Percentiles rank a stretch among this genome's conserved stretches.
Evolutionary conservation across 2,113 vertebrate genomes (phyloP).

Genomic region (Gallinago media): DNA sequence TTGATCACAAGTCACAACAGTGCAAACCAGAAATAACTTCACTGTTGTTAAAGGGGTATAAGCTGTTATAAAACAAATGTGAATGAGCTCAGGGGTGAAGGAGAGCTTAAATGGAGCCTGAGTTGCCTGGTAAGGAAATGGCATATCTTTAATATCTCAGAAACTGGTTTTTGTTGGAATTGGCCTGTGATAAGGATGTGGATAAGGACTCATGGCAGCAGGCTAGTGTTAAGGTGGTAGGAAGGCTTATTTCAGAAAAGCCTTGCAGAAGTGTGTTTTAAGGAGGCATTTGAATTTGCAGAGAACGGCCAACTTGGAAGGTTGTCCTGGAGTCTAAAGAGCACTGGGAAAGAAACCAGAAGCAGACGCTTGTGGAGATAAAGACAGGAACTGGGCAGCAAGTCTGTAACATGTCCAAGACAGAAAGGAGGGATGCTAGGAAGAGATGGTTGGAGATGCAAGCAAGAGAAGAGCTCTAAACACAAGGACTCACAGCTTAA

Average conservation of each 20-base stretch:
- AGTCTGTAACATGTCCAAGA: not conserved
- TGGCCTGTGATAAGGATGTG: not conserved
- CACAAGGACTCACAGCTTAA: not conserved
- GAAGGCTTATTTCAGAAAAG: not conserved
- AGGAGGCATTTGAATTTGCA: constrained; percentile 30
- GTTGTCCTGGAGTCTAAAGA: constrained; percentile 36
- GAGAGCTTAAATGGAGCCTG: not conserved
- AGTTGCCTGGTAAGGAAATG: not conserved
- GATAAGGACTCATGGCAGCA: not conserved
- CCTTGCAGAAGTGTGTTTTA: not conserved
- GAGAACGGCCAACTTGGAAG: not conserved
- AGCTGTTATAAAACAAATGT: constrained; percentile 18
- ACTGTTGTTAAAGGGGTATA: constrained; percentile 37
- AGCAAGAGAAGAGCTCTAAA: not conserved
- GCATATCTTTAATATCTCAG: not conserved
- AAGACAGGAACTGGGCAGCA: constrained; percentile 5
- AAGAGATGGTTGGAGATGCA: not conserved
- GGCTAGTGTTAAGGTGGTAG: not conserved
- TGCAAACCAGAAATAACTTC: constrained; percentile 66
- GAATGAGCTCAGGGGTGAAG: not conserved
- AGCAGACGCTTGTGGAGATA: not conserved
- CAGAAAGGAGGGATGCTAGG: not conserved
- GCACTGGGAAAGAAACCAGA: constrained; percentile 51
- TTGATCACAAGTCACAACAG: constrained; percentile 63
- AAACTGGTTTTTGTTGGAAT: not conserved